These are phyloP conservation scores for Drosophila mojavensis DNA, from an alignment of 1,140 invertebrate genomes.

Conservation along the genomic window DNA sequence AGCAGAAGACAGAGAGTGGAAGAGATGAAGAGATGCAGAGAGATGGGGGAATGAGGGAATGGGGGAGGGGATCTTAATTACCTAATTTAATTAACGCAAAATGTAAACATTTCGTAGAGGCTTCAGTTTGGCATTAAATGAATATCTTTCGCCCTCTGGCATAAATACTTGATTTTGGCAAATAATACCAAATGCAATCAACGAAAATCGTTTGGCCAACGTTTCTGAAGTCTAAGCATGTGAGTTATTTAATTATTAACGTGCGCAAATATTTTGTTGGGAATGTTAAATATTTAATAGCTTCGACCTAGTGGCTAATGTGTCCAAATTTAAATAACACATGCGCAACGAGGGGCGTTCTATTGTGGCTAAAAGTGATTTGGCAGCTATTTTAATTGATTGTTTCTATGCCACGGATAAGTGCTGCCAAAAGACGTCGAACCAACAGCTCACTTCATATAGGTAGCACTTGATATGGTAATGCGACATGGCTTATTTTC, in stretches of 20 bases:
- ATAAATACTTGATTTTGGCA: neutral
- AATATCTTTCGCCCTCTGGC: conserved; percentile 10
- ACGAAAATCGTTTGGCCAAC: neutral
- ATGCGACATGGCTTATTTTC: too few relatives aligned
- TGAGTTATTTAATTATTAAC: conserved; percentile 10
- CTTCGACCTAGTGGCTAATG: neutral
- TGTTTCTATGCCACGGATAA: too few relatives aligned
- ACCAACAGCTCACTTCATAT: too few relatives aligned
- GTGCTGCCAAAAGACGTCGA: neutral
- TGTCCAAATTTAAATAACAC: too few relatives aligned
- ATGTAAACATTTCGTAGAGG: conserved; percentile 48
- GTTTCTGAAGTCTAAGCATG: neutral
- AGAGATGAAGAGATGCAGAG: neutral
- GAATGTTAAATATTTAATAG: neutral
- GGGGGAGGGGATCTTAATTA: conserved; percentile 35
- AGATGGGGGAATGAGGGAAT: neutral
- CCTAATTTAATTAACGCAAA: conserved; percentile 65
- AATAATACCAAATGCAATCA: conserved; percentile 12
- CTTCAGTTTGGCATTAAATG: conserved; percentile 21
- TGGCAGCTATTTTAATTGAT: too few relatives aligned
- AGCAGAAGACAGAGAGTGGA: neutral
- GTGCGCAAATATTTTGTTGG: neutral
- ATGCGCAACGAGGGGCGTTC: too few relatives aligned
- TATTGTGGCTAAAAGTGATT: too few relatives aligned
- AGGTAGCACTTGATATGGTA: too few relatives aligned